Percentiles rank a stretch among this genome's conserved stretches.
phyloP scores from a whole-genome alignment of 2,113 vertebrate species.

The Paramormyrops kingsleyae region DNA sequence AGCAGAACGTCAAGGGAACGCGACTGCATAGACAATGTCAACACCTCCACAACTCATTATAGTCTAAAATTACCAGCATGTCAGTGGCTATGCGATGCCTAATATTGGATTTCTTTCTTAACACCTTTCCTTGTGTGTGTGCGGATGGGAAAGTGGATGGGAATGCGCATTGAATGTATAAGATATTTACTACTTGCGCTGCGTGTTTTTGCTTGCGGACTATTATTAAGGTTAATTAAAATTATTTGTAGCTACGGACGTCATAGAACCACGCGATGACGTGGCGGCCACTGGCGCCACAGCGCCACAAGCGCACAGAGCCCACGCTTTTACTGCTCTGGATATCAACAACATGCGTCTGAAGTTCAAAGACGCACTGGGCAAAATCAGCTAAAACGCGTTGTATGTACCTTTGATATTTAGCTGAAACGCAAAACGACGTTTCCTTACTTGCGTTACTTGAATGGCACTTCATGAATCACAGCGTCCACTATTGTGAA shows the following conservation, averaged over 20 bases:
- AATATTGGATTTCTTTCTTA: not conserved
- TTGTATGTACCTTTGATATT: not conserved
- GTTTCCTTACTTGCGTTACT: not conserved
- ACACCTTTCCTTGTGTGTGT: not conserved
- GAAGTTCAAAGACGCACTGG: not conserved
- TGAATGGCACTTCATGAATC: not conserved
- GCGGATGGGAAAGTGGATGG: not conserved
- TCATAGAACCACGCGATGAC: not conserved
- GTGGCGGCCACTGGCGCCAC: not conserved
- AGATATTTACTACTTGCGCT: not conserved
- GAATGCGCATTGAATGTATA: not conserved
- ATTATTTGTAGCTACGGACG: not conserved
- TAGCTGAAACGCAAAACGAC: not conserved
- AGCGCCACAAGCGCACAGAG: not conserved
- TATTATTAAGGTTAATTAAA: not conserved
- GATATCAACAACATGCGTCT: not conserved
- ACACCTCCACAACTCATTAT: conserved; percentile 62
- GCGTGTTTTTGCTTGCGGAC: not conserved
- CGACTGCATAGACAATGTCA: conserved; percentile 54
- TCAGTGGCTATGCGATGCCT: conserved; percentile 46
- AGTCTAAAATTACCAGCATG: conserved; percentile 53
- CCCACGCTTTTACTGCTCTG: not conserved
- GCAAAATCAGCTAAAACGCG: not conserved
- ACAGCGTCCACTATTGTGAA: not conserved
- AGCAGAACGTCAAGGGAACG: conserved; percentile 50